Percentiles rank a stretch among this genome's conserved stretches.
These are phyloP conservation scores for Eulacestoma nigropectus DNA, from an alignment of 2,113 vertebrate species.

Conservation along the genomic window DNA sequence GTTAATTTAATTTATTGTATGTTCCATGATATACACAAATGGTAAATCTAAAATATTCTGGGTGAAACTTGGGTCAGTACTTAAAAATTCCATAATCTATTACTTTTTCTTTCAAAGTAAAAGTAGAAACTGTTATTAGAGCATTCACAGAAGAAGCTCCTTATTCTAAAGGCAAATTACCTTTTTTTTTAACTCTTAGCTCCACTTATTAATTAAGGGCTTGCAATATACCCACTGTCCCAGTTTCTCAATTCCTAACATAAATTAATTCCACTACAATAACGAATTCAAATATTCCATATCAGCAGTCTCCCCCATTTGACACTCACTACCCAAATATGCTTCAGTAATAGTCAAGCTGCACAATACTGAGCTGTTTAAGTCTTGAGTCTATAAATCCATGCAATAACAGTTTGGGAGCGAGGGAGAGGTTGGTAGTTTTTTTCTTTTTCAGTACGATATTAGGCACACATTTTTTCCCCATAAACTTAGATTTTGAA, in stretches of 20 bases:
- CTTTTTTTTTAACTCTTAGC: neutral
- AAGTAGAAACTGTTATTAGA: neutral
- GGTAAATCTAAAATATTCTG: neutral
- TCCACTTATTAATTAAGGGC: neutral
- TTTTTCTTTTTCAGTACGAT: rapidly evolving
- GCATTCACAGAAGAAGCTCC: neutral
- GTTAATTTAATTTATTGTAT: neutral
- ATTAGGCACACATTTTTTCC: neutral
- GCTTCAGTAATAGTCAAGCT: neutral
- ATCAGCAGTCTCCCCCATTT: neutral
- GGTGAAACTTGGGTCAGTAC: neutral
- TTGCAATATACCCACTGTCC: neutral
- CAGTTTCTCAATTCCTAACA: neutral
- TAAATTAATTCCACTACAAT: neutral
- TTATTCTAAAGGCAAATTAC: neutral
- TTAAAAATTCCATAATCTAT: neutral
- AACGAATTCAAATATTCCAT: neutral
- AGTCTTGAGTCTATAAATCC: neutral
- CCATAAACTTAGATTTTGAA: neutral
- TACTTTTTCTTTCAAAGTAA: neutral
- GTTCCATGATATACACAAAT: neutral
- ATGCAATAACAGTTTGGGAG: neutral
- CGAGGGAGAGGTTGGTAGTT: rapidly evolving
- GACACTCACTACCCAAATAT: neutral
- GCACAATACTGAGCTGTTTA: neutral